Evolutionary conservation across 2,888 invertebrate genomes (phyloP).

Genomic region (Xestobium rufovillosum): DNA sequence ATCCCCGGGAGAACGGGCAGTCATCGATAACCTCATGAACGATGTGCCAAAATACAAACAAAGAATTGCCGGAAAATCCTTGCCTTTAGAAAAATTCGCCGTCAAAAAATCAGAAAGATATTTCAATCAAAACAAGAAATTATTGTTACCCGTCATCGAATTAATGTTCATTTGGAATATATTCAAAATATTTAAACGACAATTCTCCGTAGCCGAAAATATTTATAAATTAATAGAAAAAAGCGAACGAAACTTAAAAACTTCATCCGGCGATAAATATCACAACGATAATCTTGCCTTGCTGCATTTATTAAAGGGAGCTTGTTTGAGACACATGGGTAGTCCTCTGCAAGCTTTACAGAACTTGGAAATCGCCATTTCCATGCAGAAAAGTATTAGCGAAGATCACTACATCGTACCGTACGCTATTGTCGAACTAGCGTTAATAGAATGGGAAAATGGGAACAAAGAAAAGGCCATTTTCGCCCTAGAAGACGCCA

Average conservation of each 20-base stretch:
- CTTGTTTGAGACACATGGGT: constrained; percentile 71
- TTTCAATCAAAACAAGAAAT: constrained; percentile 60
- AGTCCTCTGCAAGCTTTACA: constrained; percentile 71
- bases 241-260: constrained; percentile 23
- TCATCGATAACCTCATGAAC: constrained; percentile 59
- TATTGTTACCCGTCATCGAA: constrained; percentile 80
- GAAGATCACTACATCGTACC: constrained; percentile 81
- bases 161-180: constrained; percentile 90
- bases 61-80: constrained; percentile 89
- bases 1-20: constrained; percentile 45
- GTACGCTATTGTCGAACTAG: constrained; percentile 79
- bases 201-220: constrained; percentile 53
- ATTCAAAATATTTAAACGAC: constrained; percentile 72
- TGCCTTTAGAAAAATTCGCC: constrained; percentile 95
- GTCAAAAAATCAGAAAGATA: constrained; percentile 78
- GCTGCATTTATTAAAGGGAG: constrained; percentile 71
- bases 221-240: constrained; percentile 58
- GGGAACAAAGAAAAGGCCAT: constrained; percentile 62
- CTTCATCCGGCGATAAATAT: constrained; percentile 42
- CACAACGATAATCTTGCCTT: constrained; percentile 68
- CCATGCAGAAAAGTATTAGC: constrained; percentile 61
- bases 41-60: constrained; percentile 77
- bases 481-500: constrained; percentile 70
- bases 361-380: constrained; percentile 56
- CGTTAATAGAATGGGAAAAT: constrained; percentile 65